Base-by-base conservation (phyloP, 2,113 vertebrate species). In the Myotis brandtii region DNA sequence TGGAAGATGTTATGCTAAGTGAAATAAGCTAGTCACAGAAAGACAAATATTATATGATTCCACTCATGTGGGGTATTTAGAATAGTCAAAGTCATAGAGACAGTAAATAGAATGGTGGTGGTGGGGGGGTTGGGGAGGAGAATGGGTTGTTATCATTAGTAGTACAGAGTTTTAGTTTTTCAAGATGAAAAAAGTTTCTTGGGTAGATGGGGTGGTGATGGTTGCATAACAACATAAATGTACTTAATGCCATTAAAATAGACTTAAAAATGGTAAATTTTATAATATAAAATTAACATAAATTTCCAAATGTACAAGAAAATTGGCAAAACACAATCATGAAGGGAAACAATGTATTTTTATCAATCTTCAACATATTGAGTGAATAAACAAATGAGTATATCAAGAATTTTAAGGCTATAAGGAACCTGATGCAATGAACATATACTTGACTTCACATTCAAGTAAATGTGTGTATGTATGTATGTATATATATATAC, bases 371-470 rank as follows among this genome's bases (percentile, higher is more conserved):
- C 17, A 72, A 70, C 23, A 43, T 32, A 46, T 2, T 54, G 21
- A 89, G 32, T 62, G 23, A 92, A 77, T 79, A 91, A 97, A n/a
- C 32, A 93, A 85, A 48, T 70, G 43, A 66, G 9, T 67, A 59
- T 54, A n/a, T 72, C 37, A 85, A 70, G 66, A 72, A 92, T 85
- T 40, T 90, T 72, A 86, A 91, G 72, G 62, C 27, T 62, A 62
- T 62, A 27, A 62, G 59, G 25, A 62, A 62, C 23, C 25, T 62
- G 25, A 62, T 62, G 23, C 25, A 59, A 27, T 62, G 23, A 62
- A 27, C 56, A 62, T 62, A 62, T 62, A 62, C 23, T 27, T 62
- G 56, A 27, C 25, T 62, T 62, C 10, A 27, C 59, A 62, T 62
- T 62, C 59, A 11, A 62, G 10, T 59, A 59, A 25, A 46, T 46